These are phyloP conservation scores for Bombyx mori DNA, from an alignment of 1,140 invertebrate species.

Conservation along the genomic window DNA sequence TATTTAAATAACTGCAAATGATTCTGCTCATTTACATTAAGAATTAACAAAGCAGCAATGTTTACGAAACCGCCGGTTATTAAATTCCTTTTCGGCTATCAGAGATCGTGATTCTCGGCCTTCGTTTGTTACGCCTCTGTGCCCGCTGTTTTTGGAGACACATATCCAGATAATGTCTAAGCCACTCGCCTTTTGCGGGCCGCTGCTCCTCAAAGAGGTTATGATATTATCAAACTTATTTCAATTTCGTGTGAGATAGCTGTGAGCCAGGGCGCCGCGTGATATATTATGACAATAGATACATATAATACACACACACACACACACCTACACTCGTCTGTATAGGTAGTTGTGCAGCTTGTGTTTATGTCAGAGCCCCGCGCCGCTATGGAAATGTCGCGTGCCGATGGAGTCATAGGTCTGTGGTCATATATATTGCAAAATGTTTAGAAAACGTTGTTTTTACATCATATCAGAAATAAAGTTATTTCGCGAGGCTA, in stretches of 20 bases:
- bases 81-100: slow-evolving; percentile 25
- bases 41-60: neutral
- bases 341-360: too few relatives aligned
- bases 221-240: slow-evolving; percentile 36
- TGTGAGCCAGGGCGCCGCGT: slow-evolving; percentile 17
- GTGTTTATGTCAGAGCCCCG: slow-evolving; percentile 2
- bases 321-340: too few relatives aligned
- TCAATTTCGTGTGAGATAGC: slow-evolving; percentile 37
- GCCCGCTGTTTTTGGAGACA: slow-evolving; percentile 30
- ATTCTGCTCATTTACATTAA: too few relatives aligned
- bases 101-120: slow-evolving; percentile 14
- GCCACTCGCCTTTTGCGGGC: slow-evolving; percentile 28
- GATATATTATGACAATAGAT: neutral
- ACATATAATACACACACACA: too few relatives aligned
- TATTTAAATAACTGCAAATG: too few relatives aligned
- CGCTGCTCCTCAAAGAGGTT: slow-evolving; percentile 21
- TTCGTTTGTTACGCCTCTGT: slow-evolving; percentile 25
- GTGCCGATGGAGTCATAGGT: slow-evolving; percentile 54
- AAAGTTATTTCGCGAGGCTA: too few relatives aligned
- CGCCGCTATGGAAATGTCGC: slow-evolving; percentile 58
- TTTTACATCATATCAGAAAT: slow-evolving; percentile 35
- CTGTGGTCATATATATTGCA: slow-evolving; percentile 46
- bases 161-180: slow-evolving; percentile 29
- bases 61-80: slow-evolving; percentile 5
- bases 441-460: slow-evolving; percentile 52